Evolutionary conservation across 2,888 invertebrate genomes (phyloP).

Genomic region (Chloromyia formosa): DNA sequence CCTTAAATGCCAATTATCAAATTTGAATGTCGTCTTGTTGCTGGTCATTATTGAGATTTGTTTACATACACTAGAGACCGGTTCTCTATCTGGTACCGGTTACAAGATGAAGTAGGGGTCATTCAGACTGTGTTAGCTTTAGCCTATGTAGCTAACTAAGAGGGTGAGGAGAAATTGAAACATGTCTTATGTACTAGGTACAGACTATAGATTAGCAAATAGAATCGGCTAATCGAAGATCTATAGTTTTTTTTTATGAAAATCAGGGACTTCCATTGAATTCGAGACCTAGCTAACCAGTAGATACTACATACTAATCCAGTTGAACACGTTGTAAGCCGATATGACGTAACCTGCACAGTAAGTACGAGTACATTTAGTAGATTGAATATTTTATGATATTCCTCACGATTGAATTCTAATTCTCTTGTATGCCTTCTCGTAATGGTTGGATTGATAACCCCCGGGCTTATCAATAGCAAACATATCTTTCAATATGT

Average conservation of each 20-base stretch:
- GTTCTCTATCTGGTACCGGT: conserved; percentile 22
- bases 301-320: background rate
- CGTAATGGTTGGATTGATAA: too few species aligned
- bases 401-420: too few species aligned
- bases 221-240: background rate
- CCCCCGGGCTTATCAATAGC: too few species aligned
- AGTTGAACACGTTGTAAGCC: too few species aligned
- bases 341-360: too few species aligned
- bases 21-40: conserved; percentile 14
- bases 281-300: background rate
- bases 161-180: background rate
- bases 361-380: too few species aligned
- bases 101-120: background rate
- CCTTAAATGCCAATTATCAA: conserved; percentile 7
- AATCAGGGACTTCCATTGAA: background rate
- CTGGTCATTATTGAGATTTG: conserved; percentile 31
- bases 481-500: too few species aligned
- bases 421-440: too few species aligned
- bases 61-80: conserved; percentile 37
- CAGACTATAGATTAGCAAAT: background rate
- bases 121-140: too few species aligned
- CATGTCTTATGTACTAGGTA: background rate
- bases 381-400: too few species aligned
- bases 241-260: background rate
- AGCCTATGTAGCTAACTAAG: too few species aligned